Percentiles rank a stretch among this genome's conserved stretches.
Evolutionary conservation across 1,140 invertebrate genomes (phyloP).

Genomic region (Thrips palmi): DNA sequence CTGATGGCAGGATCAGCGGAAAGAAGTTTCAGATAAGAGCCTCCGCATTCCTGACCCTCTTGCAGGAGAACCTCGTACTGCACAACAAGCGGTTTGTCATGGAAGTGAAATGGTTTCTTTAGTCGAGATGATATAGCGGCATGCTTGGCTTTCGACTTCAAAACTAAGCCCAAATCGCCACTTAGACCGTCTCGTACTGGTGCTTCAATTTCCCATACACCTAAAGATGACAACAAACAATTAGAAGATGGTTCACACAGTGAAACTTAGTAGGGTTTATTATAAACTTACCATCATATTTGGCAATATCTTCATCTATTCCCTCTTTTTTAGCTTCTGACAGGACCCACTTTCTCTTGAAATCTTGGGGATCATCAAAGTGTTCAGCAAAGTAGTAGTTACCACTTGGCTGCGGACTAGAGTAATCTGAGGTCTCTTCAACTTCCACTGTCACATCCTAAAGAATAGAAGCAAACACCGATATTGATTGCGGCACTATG

Average conservation of each 20-base stretch:
- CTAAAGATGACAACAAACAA: conserved; percentile 26
- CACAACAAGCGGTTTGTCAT: conserved; percentile 71
- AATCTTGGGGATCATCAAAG: conserved; percentile 63
- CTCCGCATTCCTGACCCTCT: conserved; percentile 96
- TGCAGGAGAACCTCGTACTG: conserved; percentile 84
- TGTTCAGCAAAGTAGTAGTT: conserved; percentile 67
- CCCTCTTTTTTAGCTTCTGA: conserved; percentile 90
- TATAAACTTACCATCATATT: conserved; percentile 71
- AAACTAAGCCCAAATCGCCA: conserved; percentile 72
- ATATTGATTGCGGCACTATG: too few species aligned
- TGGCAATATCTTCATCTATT: conserved; percentile 76
- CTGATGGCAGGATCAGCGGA: conserved; percentile 41
- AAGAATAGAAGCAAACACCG: too few species aligned
- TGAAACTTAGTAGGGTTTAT: not conserved
- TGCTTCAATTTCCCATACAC: conserved; percentile 57
- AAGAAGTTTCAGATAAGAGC: conserved; percentile 90
- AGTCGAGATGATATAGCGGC: conserved; percentile 80
- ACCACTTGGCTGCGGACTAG: conserved; percentile 15
- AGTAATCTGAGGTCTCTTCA: not conserved
- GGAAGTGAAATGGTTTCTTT: conserved; percentile 67
- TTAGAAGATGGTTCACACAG: conserved; percentile 2
- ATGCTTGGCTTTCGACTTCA: conserved; percentile 92
- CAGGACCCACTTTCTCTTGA: conserved; percentile 64
- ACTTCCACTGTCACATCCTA: not conserved
- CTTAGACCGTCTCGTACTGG: conserved; percentile 54